A percentile compares a stretch with the other conserved stretches of the same genome.
phyloP scores from a whole-genome alignment of 2,797 vertebrate species.

The Cottoperca gobio region DNA sequence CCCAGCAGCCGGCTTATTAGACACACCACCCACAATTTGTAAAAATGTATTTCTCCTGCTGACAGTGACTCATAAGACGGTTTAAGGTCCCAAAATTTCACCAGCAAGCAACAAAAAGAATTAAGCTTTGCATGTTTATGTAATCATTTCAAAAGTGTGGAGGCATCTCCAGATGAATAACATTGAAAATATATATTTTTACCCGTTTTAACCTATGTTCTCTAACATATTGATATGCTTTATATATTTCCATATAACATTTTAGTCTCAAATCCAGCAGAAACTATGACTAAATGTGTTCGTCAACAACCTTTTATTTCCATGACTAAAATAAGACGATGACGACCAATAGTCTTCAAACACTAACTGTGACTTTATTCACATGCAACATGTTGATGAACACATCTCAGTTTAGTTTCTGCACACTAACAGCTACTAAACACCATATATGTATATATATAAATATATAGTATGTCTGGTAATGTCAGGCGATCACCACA shows the following conservation, averaged over 20 bases:
- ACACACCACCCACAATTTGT: constrained; percentile 54
- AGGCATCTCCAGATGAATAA: constrained; percentile 14
- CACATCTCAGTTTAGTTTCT: too few species aligned
- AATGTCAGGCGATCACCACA: not conserved
- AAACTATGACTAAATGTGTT: too few species aligned
- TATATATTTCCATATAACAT: not conserved
- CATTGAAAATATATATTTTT: not conserved
- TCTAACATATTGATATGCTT: constrained; percentile 1
- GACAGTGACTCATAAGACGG: constrained; percentile 56
- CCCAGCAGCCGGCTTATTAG: constrained; percentile 52
- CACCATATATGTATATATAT: too few species aligned
- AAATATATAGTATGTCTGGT: not conserved
- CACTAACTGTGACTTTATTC: too few species aligned
- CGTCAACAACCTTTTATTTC: too few species aligned
- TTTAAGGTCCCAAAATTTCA: constrained; percentile 12
- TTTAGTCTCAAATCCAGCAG: not conserved
- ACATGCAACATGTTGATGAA: too few species aligned
- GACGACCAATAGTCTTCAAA: too few species aligned
- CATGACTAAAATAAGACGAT: too few species aligned
- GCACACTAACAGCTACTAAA: not conserved
- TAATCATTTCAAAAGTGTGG: constrained; percentile 26
- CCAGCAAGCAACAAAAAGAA: not conserved
- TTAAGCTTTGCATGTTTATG: not conserved
- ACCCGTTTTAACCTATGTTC: not conserved
- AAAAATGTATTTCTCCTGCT: constrained; percentile 51